Base-by-base conservation (phyloP, 2,888 invertebrate genomes). In the Aplocera efformata region DNA sequence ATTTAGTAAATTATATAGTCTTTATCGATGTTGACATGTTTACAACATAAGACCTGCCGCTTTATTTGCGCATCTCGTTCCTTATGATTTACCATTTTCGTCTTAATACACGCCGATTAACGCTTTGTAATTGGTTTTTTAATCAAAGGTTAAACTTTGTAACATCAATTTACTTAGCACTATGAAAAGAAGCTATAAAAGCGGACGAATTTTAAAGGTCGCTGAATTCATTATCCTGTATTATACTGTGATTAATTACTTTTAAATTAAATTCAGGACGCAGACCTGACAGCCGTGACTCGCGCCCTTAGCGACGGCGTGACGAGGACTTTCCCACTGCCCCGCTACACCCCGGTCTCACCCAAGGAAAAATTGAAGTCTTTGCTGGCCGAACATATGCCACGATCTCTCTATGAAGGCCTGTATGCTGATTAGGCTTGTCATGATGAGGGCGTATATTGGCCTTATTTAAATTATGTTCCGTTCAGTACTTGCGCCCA, bases 341-440 rank as follows among this genome's bases (percentile, higher is more conserved):
- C 92, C 10, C 93, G 94, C 79, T 96, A 96, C 84, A 95, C 95
- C 1, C 95, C 96, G 1, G 94, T 96, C 27, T 93, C 94, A 1
- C 91, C 92, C 29, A 86, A 90, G 32, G 96, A 96, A 79, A 94
- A 94, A 69, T 79, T 96, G 32, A 94, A 95, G 86, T 92, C 94
- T 32, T 86, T 95, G 56, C 85, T 95, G 45, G 94, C 95, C 45
- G 94, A 95, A 63, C 94, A 96, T 75, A 90, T 95, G 71, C 94
- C 96, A 1, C 91, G 93, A 56, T 92, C 94, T 9, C 89, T 96
- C 55, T 96, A 95, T 75, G 95, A 96, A 69, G 91, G 94, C 48
- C 79, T 96, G 42, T 96, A 95, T 73, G 49, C 63, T 24, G 88
- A 88, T 63, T 88, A 85, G 75, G 36, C 29, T 44, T 54, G 13